phyloP scores from a whole-genome alignment of 2,113 vertebrate species.

The Nymphicus hollandicus region DNA sequence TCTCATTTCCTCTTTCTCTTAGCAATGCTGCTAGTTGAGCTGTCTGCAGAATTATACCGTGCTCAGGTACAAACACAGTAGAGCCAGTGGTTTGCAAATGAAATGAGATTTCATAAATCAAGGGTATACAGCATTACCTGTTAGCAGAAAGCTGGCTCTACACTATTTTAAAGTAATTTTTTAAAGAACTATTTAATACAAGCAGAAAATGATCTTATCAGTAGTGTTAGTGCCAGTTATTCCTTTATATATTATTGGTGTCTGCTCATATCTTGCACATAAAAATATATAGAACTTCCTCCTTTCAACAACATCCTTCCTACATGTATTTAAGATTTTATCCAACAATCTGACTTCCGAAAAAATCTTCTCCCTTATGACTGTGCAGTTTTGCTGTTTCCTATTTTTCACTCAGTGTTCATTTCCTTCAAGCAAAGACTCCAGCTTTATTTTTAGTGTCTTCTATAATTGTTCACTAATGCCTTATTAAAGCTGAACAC shows the following conservation, averaged over 20 bases:
- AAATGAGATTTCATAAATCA: slow-evolving; percentile 61
- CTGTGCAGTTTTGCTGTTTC: neutral
- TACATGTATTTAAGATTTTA: neutral
- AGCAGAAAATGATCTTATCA: slow-evolving; percentile 15
- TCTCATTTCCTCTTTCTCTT: slow-evolving; percentile 26
- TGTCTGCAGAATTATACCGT: slow-evolving; percentile 27
- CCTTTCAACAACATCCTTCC: neutral
- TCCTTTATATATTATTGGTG: neutral
- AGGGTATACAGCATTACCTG: neutral
- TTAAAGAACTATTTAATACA: slow-evolving; percentile 6
- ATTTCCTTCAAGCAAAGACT: slow-evolving; percentile 8
- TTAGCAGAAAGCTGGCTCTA: neutral
- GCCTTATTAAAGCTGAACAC: slow-evolving; percentile 56
- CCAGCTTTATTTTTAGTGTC: slow-evolving; percentile 17
- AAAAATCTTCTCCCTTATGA: neutral
- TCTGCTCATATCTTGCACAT: neutral
- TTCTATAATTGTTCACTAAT: slow-evolving; percentile 43
- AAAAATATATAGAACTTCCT: neutral
- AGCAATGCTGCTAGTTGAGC: neutral
- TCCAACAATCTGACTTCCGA: neutral
- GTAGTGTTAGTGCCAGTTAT: neutral
- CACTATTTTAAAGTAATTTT: slow-evolving; percentile 9
- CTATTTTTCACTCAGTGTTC: neutral
- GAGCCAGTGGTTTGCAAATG: slow-evolving; percentile 26
- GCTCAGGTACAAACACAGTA: slow-evolving; percentile 12